Evolutionary conservation across 2,797 vertebrate genomes (phyloP).

Genomic region (Anguilla marmorata): DNA sequence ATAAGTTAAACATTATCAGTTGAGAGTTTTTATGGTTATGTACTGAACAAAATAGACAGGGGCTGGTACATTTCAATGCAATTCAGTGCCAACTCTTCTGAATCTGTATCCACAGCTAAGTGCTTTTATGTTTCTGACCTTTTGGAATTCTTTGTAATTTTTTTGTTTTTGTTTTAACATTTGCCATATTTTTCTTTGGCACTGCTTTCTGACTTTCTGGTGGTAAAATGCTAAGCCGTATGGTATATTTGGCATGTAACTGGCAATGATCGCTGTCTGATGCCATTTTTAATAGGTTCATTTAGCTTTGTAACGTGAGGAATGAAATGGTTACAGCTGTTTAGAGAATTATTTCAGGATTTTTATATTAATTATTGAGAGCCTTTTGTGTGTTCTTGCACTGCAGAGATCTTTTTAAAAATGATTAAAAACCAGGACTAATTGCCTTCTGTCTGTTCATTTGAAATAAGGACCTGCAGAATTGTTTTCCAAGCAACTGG

Average conservation of each 20-base stretch:
- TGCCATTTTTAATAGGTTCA: constrained; percentile 70
- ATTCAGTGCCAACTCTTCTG: constrained; percentile 79
- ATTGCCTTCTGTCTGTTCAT: constrained; percentile 27
- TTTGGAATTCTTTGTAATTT: constrained; percentile 59
- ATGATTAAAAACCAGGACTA: constrained; percentile 49
- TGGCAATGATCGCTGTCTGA: constrained; percentile 73
- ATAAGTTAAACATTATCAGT: background rate
- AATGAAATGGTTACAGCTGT: constrained; percentile 47
- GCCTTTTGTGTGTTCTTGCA: constrained; percentile 53
- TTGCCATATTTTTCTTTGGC: constrained; percentile 74
- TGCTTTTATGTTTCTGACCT: constrained; percentile 72
- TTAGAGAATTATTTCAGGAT: constrained; percentile 43
- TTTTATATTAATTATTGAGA: constrained; percentile 52
- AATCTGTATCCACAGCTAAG: constrained; percentile 76
- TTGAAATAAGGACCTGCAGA: background rate
- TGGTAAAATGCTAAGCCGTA: background rate
- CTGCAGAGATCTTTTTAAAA: constrained; percentile 50
- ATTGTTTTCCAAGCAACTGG: background rate
- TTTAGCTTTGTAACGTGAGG: constrained; percentile 45
- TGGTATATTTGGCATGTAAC: constrained; percentile 74
- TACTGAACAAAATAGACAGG: background rate
- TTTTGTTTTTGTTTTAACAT: constrained; percentile 60
- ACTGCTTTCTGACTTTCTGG: constrained; percentile 74
- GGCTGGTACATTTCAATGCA: constrained; percentile 60
- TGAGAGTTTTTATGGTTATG: background rate